Conservation (phyloP, 2,113 vertebrate species). For the Holacanthus passer region DNA sequence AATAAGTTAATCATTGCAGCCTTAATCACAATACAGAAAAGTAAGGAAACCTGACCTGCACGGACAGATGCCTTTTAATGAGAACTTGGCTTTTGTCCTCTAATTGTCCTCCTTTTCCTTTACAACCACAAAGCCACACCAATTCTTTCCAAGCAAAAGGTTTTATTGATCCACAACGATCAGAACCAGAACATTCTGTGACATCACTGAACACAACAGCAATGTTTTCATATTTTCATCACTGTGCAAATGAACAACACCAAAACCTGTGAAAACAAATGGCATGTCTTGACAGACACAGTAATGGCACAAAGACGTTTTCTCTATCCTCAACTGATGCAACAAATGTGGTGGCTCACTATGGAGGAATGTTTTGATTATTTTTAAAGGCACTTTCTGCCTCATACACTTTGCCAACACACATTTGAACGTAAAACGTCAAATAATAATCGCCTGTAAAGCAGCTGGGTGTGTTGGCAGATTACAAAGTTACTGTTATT, state of each 20-base stretch:
- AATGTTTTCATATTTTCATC: constrained; percentile 71
- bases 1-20: neutral
- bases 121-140: neutral
- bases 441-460: constrained; percentile 57
- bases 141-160: constrained; percentile 68
- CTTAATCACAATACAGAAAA: too few relatives aligned
- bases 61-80: neutral
- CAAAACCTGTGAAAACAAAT: constrained; percentile 46
- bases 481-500: constrained; percentile 37
- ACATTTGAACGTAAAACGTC: constrained; percentile 50
- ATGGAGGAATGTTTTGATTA: constrained; percentile 79
- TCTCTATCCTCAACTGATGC: constrained; percentile 37
- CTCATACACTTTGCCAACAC: constrained; percentile 70
- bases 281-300: constrained; percentile 52
- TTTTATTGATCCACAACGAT: constrained; percentile 82
- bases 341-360: constrained; percentile 62
- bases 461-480: constrained; percentile 57
- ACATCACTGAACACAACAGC: constrained; percentile 80
- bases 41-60: neutral
- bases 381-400: constrained; percentile 83
- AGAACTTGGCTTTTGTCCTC: neutral
- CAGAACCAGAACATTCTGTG: constrained; percentile 77
- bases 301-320: constrained; percentile 67
- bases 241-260: constrained; percentile 76
- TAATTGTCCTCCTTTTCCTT: neutral